A percentile compares a stretch with the other conserved stretches of the same genome.
Conservation (phyloP, 2,797 vertebrate species). For the Gymnoscopelus braueri region DNA sequence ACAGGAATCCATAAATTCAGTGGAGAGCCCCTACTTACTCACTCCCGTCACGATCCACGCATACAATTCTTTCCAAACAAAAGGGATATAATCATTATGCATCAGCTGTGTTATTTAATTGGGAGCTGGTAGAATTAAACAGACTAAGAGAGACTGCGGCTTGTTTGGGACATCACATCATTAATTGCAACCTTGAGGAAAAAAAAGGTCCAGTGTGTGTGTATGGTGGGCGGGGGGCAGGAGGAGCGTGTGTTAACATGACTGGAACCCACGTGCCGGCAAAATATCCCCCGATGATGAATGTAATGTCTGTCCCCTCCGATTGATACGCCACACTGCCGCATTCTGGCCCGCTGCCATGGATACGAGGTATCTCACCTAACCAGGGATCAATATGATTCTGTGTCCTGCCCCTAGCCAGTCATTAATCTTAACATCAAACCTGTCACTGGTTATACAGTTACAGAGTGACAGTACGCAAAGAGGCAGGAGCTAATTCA, state of each 20-base stretch:
- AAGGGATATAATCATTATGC: constrained; percentile 38
- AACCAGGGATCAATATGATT: constrained; percentile 73
- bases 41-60: background rate
- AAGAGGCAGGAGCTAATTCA: constrained; percentile 68
- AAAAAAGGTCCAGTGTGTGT: too few species aligned
- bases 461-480: constrained; percentile 59
- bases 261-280: background rate
- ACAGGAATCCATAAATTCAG: constrained; percentile 11
- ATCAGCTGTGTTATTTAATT: constrained; percentile 46
- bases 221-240: too few species aligned
- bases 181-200: background rate
- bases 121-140: constrained; percentile 39
- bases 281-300: constrained; percentile 48
- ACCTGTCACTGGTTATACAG: constrained; percentile 49
- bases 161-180: background rate
- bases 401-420: constrained; percentile 51
- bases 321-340: constrained; percentile 61
- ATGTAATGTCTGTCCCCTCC: constrained; percentile 68
- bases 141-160: constrained; percentile 1
- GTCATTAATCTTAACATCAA: constrained; percentile 78
- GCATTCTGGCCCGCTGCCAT: constrained; percentile 60
- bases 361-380: constrained; percentile 58
- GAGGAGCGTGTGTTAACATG: background rate
- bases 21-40: constrained; percentile 3
- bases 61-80: constrained; percentile 28